Conservation (phyloP, 2,888 invertebrate species). For the Diarsia brunnea region DNA sequence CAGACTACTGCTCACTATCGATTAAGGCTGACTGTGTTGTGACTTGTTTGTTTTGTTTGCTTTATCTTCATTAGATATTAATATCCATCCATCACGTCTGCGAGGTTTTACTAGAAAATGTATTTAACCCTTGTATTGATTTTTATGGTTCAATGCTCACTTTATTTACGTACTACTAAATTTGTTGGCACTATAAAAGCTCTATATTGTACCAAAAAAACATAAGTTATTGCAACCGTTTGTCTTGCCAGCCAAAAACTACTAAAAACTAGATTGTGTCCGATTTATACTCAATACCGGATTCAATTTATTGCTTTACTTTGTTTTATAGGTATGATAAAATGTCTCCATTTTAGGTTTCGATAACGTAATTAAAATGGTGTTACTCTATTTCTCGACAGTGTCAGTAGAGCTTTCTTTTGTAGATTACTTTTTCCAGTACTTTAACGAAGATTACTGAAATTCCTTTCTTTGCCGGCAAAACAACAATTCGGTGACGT, state of each 20-base stretch:
- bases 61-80: neutral
- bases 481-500: neutral
- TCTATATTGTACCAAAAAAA: conserved; percentile 45
- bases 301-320: conserved; percentile 47
- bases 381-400: neutral
- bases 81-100: neutral
- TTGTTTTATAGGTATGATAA: conserved; percentile 53
- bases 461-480: neutral
- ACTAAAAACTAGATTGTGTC: conserved; percentile 43
- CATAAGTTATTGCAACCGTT: conserved; percentile 44
- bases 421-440: neutral
- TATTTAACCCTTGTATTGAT: neutral
- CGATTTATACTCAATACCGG: conserved; percentile 42
- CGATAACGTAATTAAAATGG: conserved; percentile 37
- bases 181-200: conserved; percentile 1
- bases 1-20: too few species aligned
- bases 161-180: neutral
- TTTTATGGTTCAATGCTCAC: neutral
- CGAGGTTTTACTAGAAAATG: neutral
- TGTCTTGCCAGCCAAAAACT: conserved; percentile 21
- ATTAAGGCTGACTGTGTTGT: too few species aligned
- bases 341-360: conserved; percentile 43
- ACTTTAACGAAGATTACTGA: neutral
- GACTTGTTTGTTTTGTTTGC: neutral
- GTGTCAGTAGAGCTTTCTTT: neutral